Evolutionary conservation across 1,140 invertebrate genomes (phyloP).

Genomic region (Pogonomyrmex californicus): DNA sequence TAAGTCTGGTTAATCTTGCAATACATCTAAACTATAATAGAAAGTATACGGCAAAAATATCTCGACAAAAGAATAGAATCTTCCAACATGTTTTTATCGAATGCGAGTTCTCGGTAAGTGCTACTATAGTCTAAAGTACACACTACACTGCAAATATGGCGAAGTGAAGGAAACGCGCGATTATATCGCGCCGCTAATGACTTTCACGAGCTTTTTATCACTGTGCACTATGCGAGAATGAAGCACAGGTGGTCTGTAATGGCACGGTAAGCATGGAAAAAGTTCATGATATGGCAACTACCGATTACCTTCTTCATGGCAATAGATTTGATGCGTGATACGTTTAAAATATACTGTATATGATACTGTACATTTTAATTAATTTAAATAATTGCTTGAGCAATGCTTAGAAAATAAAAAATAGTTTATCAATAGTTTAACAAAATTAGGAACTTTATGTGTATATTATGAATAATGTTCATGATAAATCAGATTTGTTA

Average conservation of each 20-base stretch:
- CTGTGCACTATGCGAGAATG: slow-evolving; percentile 49
- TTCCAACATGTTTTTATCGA: not conserved
- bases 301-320: slow-evolving; percentile 1
- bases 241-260: slow-evolving; percentile 57
- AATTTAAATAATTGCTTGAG: not conserved
- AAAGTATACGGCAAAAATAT: slow-evolving; percentile 15
- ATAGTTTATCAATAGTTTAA: not conserved
- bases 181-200: slow-evolving; percentile 63
- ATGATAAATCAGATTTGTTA: not conserved
- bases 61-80: not conserved
- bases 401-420: not conserved
- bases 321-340: slow-evolving; percentile 27
- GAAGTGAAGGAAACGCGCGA: slow-evolving; percentile 42
- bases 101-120: slow-evolving; percentile 31
- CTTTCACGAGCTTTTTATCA: slow-evolving; percentile 65
- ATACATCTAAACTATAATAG: not conserved
- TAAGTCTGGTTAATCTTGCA: slow-evolving; percentile 8
- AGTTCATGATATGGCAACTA: slow-evolving; percentile 35
- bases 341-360: not conserved
- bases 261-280: slow-evolving; percentile 43
- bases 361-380: not conserved
- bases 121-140: slow-evolving; percentile 34
- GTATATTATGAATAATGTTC: not conserved
- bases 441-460: not conserved
- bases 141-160: slow-evolving; percentile 40